Evolutionary conservation across 1,140 invertebrate genomes (phyloP), one percentile per base, ranked within the genome.

Genomic region (Aphelinus certus): DNA sequence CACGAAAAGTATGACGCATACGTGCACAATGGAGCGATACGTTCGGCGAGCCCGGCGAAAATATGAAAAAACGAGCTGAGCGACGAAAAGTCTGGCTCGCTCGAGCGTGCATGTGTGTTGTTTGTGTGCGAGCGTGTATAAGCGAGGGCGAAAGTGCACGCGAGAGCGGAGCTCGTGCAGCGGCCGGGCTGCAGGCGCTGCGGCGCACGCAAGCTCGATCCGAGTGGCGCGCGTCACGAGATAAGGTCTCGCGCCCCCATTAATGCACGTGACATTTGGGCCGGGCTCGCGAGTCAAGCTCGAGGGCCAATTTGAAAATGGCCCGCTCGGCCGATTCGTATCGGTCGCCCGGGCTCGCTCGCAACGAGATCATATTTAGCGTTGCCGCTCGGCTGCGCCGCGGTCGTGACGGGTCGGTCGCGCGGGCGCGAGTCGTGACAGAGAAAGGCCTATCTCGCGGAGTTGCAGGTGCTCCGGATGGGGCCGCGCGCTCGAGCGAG

Each of bases 391-490:
- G 63, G 47, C 45, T 26, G 72, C 67, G 43, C 55, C 2, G 48
- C 61, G 60, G 53, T 71, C 49, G 49, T 56, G 71, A 56, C 63
- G 68, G 43, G 69, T 47, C 5, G 7, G 47, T 47, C 48, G 68
- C 53, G 26, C 26, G 26, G 26, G 26, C 26, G 26, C 26, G 26
- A 26, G 73, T 73, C 72, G 73, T 74, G 70, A 76, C 73, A 71
- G 71, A 75, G 76, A 75, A 65, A 75, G 69, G 71, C 61, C 49
- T 65, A 66, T 76, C 68, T 72, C 69, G 69, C 60, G 26, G 26
- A 26, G 67, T 73, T 73, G 73, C 77, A 78, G 73, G 76, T 80
- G 76, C 69, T 75, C 58, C 65, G 63, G 70, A 56, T 77, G 46
- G 60, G 53, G n/a, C 53, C n/a, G 49, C 51, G 51, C 4, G 51